Percentiles rank a stretch among this genome's conserved stretches.
phyloP scores from a whole-genome alignment of 1,140 invertebrate species.

The Drosophila fuyamai region DNA sequence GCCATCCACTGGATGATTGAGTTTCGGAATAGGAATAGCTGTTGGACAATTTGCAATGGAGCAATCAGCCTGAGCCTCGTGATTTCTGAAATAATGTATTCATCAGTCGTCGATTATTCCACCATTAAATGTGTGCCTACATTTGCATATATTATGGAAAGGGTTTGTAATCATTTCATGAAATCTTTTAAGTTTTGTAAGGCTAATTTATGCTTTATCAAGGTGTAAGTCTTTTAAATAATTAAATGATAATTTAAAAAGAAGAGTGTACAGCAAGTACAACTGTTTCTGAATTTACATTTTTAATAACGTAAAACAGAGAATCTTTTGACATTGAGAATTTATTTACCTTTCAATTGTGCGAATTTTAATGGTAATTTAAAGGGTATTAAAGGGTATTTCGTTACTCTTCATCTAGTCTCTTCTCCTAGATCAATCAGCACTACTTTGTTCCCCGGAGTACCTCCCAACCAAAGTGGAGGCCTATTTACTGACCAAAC shows the following conservation, averaged over 20 bases:
- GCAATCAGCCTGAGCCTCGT: slow-evolving; percentile 15
- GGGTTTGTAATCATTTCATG: too few relatives aligned
- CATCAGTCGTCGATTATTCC: slow-evolving; percentile 21
- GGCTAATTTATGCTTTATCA: too few relatives aligned
- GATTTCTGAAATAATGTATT: slow-evolving; percentile 27
- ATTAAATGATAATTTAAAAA: too few relatives aligned
- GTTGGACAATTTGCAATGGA: slow-evolving; percentile 24
- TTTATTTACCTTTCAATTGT: not conserved
- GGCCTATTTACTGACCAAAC: slow-evolving; percentile 57
- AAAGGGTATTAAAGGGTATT: slow-evolving; percentile 2
- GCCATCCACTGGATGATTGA: slow-evolving; percentile 48
- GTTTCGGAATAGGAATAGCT: slow-evolving; percentile 22
- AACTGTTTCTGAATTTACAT: too few relatives aligned
- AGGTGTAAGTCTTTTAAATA: too few relatives aligned
- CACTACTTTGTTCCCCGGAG: not conserved
- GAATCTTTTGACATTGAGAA: too few relatives aligned
- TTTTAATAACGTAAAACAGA: too few relatives aligned
- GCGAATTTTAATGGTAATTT: too few relatives aligned
- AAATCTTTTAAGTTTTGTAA: too few relatives aligned
- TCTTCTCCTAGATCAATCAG: slow-evolving; percentile 25
- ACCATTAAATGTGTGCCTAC: slow-evolving; percentile 10
- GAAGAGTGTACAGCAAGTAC: too few relatives aligned
- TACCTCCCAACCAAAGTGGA: not conserved
- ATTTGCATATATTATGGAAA: slow-evolving; percentile 7
- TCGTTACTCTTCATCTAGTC: too few relatives aligned